These are phyloP conservation scores for Falco columbarius DNA, from an alignment of 2,797 vertebrate species.

Conservation along the genomic window DNA sequence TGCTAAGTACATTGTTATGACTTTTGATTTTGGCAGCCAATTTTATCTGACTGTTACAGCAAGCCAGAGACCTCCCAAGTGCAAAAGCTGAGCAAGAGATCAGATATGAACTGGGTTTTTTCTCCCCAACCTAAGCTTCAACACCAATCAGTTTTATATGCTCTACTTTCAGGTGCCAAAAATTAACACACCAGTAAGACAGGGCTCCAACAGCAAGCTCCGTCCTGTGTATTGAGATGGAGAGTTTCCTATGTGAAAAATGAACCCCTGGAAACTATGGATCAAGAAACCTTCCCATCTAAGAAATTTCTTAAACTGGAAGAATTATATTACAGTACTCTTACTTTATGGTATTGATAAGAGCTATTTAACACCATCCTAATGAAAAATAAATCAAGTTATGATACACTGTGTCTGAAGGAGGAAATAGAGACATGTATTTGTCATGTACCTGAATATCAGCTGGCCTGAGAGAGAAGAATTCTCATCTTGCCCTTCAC, in stretches of 20 bases:
- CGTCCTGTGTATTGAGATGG: neutral
- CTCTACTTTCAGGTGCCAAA: conserved; percentile 1
- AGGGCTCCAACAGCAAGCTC: neutral
- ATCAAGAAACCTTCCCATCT: neutral
- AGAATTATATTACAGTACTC: neutral
- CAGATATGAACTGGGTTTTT: neutral
- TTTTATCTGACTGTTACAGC: conserved; percentile 39
- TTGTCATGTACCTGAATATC: neutral
- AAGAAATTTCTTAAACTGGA: neutral
- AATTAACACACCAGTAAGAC: neutral
- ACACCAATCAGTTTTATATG: conserved; percentile 14
- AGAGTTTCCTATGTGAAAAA: neutral
- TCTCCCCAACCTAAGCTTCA: neutral
- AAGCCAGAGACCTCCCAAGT: conserved; percentile 55
- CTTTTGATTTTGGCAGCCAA: conserved; percentile 43
- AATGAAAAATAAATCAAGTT: neutral
- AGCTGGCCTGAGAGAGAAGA: neutral
- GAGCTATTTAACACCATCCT: neutral
- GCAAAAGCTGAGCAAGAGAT: conserved; percentile 37
- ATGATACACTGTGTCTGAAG: neutral
- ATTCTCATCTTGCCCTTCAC: neutral
- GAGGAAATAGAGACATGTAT: neutral
- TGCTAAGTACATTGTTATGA: neutral
- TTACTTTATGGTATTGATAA: neutral
- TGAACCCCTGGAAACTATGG: neutral